A percentile compares a stretch with the other conserved stretches of the same genome.
Evolutionary conservation across 2,888 invertebrate species (phyloP).

Genomic region (Polyommatus icarus): DNA sequence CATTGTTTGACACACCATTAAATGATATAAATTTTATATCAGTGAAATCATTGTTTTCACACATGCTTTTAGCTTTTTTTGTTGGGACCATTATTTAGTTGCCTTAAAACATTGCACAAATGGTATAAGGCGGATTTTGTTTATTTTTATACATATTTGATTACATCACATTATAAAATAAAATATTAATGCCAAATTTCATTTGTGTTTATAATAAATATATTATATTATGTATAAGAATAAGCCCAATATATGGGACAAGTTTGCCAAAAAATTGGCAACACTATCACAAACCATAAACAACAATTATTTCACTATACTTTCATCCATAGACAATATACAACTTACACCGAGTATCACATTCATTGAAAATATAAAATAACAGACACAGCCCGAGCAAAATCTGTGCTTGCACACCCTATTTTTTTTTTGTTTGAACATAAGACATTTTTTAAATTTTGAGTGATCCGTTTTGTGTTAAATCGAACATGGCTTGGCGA

Average conservation of each 20-base stretch:
- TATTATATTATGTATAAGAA: no score
- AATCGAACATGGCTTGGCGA: neutral
- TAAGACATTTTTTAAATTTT: neutral
- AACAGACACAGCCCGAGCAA: conserved; percentile 27
- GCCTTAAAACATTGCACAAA: neutral
- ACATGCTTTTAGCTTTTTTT: neutral
- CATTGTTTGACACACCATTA: no score
- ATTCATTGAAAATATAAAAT: conserved; percentile 36
- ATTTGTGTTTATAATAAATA: neutral
- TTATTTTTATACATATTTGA: neutral
- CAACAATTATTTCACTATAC: conserved; percentile 23
- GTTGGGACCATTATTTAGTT: neutral
- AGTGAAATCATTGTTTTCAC: neutral
- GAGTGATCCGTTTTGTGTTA: neutral
- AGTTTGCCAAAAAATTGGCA: neutral
- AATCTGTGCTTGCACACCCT: conserved; percentile 19
- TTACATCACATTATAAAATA: neutral
- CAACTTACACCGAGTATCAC: conserved; percentile 43
- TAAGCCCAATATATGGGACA: neutral
- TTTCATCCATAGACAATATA: conserved; percentile 35
- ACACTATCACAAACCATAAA: conserved; percentile 21
- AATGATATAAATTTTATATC: neutral
- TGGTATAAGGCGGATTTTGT: neutral
- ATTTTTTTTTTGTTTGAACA: conserved; percentile 1
- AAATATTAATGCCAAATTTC: neutral